phyloP scores from a whole-genome alignment of 2,113 vertebrate genomes.

The Lagopus muta region DNA sequence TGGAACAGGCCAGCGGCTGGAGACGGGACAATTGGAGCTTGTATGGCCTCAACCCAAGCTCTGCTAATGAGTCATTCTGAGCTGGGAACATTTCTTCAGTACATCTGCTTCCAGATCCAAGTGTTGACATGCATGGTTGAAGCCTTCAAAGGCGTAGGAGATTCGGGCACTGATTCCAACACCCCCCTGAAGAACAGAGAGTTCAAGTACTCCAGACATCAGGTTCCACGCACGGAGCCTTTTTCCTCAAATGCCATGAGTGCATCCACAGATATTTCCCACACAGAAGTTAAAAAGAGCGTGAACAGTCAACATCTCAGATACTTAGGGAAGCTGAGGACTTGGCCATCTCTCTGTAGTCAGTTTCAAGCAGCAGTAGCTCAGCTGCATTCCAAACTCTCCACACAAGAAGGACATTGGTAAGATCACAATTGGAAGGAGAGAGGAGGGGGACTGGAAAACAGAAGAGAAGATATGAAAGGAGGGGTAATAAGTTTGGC shows the following conservation, averaged over 20 bases:
- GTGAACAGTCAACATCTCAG: neutral
- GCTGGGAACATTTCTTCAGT: constrained; percentile 3
- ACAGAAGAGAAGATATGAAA: neutral
- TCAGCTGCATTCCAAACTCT: neutral
- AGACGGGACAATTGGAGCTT: neutral
- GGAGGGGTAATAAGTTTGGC: neutral
- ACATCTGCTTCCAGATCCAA: constrained; percentile 1
- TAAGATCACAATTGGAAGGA: neutral
- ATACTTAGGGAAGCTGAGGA: neutral
- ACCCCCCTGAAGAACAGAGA: neutral
- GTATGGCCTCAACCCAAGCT: neutral
- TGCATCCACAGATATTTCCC: neutral
- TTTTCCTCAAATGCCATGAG: neutral
- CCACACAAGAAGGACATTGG: neutral
- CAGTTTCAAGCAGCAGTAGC: neutral
- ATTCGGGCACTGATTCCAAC: neutral
- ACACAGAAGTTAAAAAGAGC: neutral
- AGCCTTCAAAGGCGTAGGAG: neutral
- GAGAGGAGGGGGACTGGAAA: neutral
- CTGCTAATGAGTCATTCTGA: constrained; percentile 44
- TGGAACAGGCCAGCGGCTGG: constrained; percentile 13
- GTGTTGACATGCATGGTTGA: accelerated
- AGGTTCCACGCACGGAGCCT: accelerated
- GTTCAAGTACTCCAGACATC: neutral
- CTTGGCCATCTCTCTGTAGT: neutral